Evolutionary conservation across 2,888 invertebrate species (phyloP).

Genomic region (Aphodius granarius): DNA sequence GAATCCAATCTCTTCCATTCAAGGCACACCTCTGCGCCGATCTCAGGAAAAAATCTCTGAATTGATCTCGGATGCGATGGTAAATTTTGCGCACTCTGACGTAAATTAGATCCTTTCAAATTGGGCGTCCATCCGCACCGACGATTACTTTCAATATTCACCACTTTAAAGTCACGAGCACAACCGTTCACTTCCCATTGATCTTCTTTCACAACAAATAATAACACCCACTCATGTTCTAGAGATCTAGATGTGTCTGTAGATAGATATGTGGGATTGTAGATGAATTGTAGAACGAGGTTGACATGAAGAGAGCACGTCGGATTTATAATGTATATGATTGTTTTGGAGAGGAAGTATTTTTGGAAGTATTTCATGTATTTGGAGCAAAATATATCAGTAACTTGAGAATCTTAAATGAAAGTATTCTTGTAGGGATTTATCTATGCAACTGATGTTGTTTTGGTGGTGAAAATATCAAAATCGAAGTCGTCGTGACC

Average conservation of each 20-base stretch:
- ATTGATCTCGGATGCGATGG: background rate
- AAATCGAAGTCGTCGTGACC: background rate
- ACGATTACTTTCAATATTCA: background rate
- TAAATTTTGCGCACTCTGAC: background rate
- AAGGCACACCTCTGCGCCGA: background rate
- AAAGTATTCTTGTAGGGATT: background rate
- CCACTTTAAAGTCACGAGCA: background rate
- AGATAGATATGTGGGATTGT: background rate
- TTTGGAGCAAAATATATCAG: background rate
- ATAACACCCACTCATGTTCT: background rate
- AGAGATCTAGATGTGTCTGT: background rate
- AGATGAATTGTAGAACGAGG: background rate
- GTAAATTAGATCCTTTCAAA: background rate
- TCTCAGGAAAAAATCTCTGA: background rate
- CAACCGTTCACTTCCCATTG: background rate
- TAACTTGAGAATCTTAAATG: background rate
- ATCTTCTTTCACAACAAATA: background rate
- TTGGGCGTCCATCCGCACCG: background rate
- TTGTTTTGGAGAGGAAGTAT: background rate
- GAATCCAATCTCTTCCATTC: background rate
- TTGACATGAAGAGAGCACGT: background rate
- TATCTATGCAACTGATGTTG: background rate
- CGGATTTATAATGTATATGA: background rate
- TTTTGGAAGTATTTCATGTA: background rate
- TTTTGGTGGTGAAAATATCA: background rate